A percentile compares a stretch with the other conserved stretches of the same genome.
phyloP scores from a whole-genome alignment of 2,113 vertebrate species.

The Chascanopsetta lugubris region DNA sequence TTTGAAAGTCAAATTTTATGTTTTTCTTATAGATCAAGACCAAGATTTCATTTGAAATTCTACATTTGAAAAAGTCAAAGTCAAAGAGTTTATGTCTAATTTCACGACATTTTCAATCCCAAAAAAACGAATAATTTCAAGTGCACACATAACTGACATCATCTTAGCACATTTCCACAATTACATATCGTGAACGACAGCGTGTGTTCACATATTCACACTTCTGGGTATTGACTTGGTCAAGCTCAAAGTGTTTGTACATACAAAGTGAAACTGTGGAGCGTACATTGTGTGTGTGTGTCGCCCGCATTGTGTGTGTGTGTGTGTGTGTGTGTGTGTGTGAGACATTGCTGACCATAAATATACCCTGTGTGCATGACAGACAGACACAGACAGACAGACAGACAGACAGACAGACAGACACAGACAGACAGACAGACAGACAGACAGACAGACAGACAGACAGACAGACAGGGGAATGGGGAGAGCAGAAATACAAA shows the following conservation, averaged over 20 bases:
- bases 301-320: constrained; percentile 23
- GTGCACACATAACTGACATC: no score
- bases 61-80: no score
- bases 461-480: no score
- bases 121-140: no score
- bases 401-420: constrained; percentile 22
- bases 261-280: constrained; percentile 22
- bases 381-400: constrained; percentile 54
- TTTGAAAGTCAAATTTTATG: no score
- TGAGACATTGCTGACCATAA: constrained; percentile 82
- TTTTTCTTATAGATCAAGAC: no score
- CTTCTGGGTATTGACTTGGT: background rate
- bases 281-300: no score
- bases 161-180: no score
- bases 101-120: no score
- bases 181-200: background rate
- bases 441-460: constrained; percentile 51
- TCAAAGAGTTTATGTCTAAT: no score
- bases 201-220: constrained; percentile 4
- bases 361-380: constrained; percentile 71
- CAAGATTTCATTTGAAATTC: no score
- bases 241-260: constrained; percentile 15
- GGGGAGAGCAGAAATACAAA: constrained; percentile 29
- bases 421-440: constrained; percentile 44
- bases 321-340: constrained; percentile 14